Percentiles rank a stretch among this genome's conserved stretches.
These are phyloP conservation scores for Drosophila erecta DNA, from an alignment of 1,140 invertebrate species.

Conservation along the genomic window DNA sequence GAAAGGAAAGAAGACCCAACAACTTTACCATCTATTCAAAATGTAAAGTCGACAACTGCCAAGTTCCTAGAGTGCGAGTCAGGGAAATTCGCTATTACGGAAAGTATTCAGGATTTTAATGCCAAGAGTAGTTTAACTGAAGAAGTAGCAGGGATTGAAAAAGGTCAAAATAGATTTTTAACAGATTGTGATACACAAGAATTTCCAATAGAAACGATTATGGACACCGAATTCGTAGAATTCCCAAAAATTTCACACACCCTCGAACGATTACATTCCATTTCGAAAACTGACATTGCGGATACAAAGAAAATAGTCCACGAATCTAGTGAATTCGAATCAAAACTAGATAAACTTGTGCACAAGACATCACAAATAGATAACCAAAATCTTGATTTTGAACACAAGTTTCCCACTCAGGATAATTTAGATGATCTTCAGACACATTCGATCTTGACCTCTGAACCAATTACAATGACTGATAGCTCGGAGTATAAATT, in stretches of 20 bases:
- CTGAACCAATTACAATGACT: neutral
- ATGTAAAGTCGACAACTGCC: constrained; percentile 42
- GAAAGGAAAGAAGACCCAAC: constrained; percentile 24
- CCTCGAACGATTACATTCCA: constrained; percentile 65
- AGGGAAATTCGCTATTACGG: constrained; percentile 21
- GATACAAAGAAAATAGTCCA: constrained; percentile 57
- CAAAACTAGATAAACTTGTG: constrained; percentile 38
- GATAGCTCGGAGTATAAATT: constrained; percentile 20
- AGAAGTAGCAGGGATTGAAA: constrained; percentile 3
- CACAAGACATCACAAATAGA: constrained; percentile 19
- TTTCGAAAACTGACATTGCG: constrained; percentile 60
- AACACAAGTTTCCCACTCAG: constrained; percentile 51
- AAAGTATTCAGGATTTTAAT: constrained; percentile 47
- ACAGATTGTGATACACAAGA: constrained; percentile 57
- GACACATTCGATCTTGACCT: neutral
- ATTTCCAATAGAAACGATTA: constrained; percentile 55
- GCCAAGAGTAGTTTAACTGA: constrained; percentile 31
- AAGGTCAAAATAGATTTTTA: constrained; percentile 36
- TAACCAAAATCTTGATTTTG: neutral
- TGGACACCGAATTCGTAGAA: constrained; percentile 18
- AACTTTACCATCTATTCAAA: neutral
- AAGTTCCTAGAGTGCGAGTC: constrained; percentile 61
- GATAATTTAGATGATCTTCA: constrained; percentile 14
- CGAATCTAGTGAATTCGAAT: constrained; percentile 38
- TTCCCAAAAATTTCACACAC: constrained; percentile 62